A percentile compares a stretch with the other conserved stretches of the same genome.
These are phyloP conservation scores for Sesamia inferens DNA, from an alignment of 2,888 invertebrate species.

Conservation along the genomic window DNA sequence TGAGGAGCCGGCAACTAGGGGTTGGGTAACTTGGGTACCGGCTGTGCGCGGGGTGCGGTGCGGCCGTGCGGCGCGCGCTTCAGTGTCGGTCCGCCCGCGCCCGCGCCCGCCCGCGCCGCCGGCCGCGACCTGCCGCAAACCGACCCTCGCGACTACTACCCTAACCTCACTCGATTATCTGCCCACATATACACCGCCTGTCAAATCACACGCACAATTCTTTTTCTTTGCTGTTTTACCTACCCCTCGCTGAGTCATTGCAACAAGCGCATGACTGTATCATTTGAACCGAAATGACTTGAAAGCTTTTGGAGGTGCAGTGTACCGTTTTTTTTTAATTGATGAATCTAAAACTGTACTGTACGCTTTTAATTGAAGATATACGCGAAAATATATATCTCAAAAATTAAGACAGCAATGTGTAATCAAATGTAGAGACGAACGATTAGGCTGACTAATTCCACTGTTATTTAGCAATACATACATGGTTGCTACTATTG, in stretches of 20 bases:
- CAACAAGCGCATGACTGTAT: slow-evolving; percentile 56
- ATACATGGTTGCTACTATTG: background rate
- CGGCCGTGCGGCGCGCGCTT: slow-evolving; percentile 84
- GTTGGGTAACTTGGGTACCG: slow-evolving; percentile 56
- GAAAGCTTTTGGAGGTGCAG: slow-evolving; percentile 54
- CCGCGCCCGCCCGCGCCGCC: slow-evolving; percentile 86
- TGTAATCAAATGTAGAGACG: slow-evolving; percentile 32
- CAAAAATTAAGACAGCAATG: slow-evolving; percentile 14
- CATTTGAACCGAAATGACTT: slow-evolving; percentile 51
- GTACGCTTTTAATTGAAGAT: slow-evolving; percentile 10
- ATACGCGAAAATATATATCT: background rate
- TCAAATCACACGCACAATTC: slow-evolving; percentile 69
- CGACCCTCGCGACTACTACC: slow-evolving; percentile 75
- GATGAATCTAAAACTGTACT: slow-evolving; percentile 16
- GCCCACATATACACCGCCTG: slow-evolving; percentile 76
- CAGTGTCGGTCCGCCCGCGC: slow-evolving; percentile 88
- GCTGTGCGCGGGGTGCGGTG: slow-evolving; percentile 70
- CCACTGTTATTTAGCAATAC: slow-evolving; percentile 7
- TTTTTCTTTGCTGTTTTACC: slow-evolving; percentile 42
- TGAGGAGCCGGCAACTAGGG: slow-evolving; percentile 60
- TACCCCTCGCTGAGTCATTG: slow-evolving; percentile 40
- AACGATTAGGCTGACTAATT: slow-evolving; percentile 8
- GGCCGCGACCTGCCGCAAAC: slow-evolving; percentile 84
- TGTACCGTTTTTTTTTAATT: slow-evolving; percentile 58
- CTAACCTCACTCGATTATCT: slow-evolving; percentile 84